Evolutionary conservation across 2,113 vertebrate species (phyloP).

Genomic region (Girardinichthys multiradiatus): DNA sequence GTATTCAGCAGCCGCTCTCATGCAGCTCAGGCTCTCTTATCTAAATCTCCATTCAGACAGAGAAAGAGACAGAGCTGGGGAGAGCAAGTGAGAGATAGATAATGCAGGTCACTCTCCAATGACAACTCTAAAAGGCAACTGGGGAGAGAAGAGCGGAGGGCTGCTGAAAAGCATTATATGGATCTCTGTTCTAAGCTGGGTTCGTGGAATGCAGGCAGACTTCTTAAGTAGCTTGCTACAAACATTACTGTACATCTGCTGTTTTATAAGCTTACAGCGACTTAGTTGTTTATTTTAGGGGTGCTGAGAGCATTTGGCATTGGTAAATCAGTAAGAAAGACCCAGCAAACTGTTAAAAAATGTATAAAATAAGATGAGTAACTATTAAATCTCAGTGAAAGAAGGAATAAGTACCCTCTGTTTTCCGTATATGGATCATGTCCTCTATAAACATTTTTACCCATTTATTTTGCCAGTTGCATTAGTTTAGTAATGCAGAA

Average conservation of each 20-base stretch:
- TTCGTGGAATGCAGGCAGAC: conserved; percentile 45
- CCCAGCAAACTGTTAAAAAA: conserved; percentile 41
- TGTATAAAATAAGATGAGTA: conserved; percentile 45
- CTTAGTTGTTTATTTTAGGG: conserved; percentile 64
- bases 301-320: conserved; percentile 41
- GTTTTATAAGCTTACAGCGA: conserved; percentile 35
- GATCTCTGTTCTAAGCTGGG: conserved; percentile 41
- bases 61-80: conserved; percentile 55
- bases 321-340: conserved; percentile 55
- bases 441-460: not conserved
- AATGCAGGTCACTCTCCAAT: conserved; percentile 78
- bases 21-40: conserved; percentile 74
- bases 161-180: conserved; percentile 24
- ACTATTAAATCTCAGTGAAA: conserved; percentile 12
- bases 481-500: no score
- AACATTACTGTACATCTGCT: conserved; percentile 59
- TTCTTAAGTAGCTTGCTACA: conserved; percentile 56
- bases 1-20: conserved; percentile 65
- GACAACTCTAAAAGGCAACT: conserved; percentile 73
- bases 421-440: conserved; percentile 12
- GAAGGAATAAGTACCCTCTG: conserved; percentile 19
- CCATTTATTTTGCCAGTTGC: not conserved
- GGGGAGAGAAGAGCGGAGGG: conserved; percentile 43
- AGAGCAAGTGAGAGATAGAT: conserved; percentile 65
- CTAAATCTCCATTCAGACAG: conserved; percentile 74